Conservation (phyloP, 2,797 vertebrate species). For the Scleropages formosus region DNA sequence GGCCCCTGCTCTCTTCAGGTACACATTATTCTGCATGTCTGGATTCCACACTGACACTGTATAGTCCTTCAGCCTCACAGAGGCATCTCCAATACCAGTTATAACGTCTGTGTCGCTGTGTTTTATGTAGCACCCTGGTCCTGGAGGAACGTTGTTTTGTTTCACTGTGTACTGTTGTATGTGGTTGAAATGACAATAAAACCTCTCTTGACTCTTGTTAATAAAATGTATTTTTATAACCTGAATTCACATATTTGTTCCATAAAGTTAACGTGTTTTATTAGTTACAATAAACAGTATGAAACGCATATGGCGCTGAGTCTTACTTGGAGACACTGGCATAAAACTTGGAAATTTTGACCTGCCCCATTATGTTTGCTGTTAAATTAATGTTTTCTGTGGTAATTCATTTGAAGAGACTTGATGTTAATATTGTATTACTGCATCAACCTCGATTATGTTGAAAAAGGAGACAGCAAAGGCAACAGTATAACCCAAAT, state of each 20-base stretch:
- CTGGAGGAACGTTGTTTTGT: too few relatives aligned
- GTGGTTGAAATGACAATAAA: too few relatives aligned
- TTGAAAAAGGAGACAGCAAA: neutral
- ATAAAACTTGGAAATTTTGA: slow-evolving; percentile 7
- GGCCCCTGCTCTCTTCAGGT: slow-evolving; percentile 15
- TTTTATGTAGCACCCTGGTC: too few relatives aligned
- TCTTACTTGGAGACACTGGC: neutral
- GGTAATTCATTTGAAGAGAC: neutral
- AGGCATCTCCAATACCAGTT: slow-evolving; percentile 28
- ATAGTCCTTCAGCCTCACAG: slow-evolving; percentile 20
- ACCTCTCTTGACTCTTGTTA: too few relatives aligned
- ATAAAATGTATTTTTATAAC: slow-evolving; percentile 39
- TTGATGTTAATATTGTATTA: neutral
- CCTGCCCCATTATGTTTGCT: neutral
- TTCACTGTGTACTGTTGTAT: too few relatives aligned
- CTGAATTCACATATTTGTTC: slow-evolving; percentile 25
- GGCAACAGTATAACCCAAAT: neutral
- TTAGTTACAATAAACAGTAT: neutral
- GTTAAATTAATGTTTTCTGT: neutral
- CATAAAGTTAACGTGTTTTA: slow-evolving; percentile 23
- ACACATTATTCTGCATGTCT: neutral
- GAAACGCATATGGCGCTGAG: slow-evolving; percentile 29
- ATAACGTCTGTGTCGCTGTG: too few relatives aligned
- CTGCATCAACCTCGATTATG: neutral
- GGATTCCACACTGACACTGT: neutral